Percentiles rank a stretch among this genome's conserved stretches.
Evolutionary conservation across 2,888 invertebrate genomes (phyloP).

Genomic region (Athrips mouffetella): DNA sequence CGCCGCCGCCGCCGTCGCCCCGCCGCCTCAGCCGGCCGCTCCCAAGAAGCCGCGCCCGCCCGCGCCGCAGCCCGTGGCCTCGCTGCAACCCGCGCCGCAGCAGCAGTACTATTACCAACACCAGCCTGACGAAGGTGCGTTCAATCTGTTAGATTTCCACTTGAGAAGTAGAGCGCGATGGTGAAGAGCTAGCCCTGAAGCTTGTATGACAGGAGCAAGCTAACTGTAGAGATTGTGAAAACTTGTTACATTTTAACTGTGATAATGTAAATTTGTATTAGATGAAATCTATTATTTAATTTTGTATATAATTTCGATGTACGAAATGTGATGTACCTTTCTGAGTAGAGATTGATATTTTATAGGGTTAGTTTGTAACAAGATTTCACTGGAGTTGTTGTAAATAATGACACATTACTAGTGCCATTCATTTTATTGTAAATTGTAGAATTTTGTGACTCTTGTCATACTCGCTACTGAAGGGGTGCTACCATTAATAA

Average conservation of each 20-base stretch:
- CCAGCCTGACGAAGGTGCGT: constrained; percentile 79
- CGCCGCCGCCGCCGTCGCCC: constrained; percentile 61
- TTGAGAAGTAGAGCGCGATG: constrained; percentile 79
- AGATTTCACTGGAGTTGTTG: constrained; percentile 75
- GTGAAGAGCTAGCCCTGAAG: constrained; percentile 79
- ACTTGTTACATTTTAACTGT: constrained; percentile 79
- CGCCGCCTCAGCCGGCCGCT: constrained; percentile 67
- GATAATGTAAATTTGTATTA: constrained; percentile 72
- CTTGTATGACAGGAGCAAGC: constrained; percentile 80
- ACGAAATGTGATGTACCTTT: constrained; percentile 67
- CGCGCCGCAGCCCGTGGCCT: constrained; percentile 62
- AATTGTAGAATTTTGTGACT: constrained; percentile 76
- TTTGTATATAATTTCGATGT: constrained; percentile 70
- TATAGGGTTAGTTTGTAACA: constrained; percentile 77
- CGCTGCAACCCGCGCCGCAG: constrained; percentile 68
- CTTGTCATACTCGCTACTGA: constrained; percentile 79
- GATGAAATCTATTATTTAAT: constrained; percentile 70
- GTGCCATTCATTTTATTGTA: constrained; percentile 79
- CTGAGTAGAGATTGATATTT: constrained; percentile 60
- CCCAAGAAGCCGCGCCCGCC: constrained; percentile 70
- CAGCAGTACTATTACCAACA: constrained; percentile 78
- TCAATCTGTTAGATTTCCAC: constrained; percentile 78
- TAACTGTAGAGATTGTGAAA: constrained; percentile 69
- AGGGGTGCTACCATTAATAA: constrained; percentile 80
- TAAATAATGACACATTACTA: constrained; percentile 69